Evolutionary conservation across 53 echinoderm and acorn worm genomes (phyloP), one percentile per base, ranked within the genome.

Genomic region (Mesocentrotus franciscanus): DNA sequence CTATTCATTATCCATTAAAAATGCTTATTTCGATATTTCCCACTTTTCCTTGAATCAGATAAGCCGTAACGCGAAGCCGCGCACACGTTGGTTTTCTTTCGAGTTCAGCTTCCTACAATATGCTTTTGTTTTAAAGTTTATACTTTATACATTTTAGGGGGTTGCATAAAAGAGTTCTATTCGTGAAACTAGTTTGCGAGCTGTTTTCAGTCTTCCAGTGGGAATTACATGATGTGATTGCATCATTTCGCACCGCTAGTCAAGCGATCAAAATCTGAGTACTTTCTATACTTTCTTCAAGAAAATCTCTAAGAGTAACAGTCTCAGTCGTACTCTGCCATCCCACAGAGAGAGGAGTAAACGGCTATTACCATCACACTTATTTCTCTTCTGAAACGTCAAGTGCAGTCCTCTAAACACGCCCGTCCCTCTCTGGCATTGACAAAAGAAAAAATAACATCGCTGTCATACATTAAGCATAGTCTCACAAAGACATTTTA

Each of bases 191-290:
- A 87, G 57, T 87, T 87, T 27, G 57, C 59, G 58, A 56, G 87
- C 56, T 87, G 58, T 87, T 87, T 56, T 26, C 87, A 87, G 13
- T 87, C 58, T 87, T 57, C 87, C 57, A 57, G 14, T 57, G 87
- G 87, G 91, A 91, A 66, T 39, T 64, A 91, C 91, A 64, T 35
- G 91, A 36, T 91, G 66, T 62, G 91, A 66, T 91, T 91, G 24
- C 91, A 64, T 91, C 91, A 91, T 91, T 35, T 64, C 91, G 91
- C 91, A 91, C 61, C 10, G 36, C 66, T 91, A 36, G 91, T 66
- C 62, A 91, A 64, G 91, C 91, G 66, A 91, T 91, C 57, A 61
- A 66, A 91, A 91, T 66, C 64, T 91, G 22, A 91, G 64, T 17
- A 91, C 62, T 68, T 91, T 91, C 30, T 20, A 30, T 56, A 81